phyloP scores from a whole-genome alignment of 2,797 vertebrate species.

The Sebastes kiyomatsui region DNA sequence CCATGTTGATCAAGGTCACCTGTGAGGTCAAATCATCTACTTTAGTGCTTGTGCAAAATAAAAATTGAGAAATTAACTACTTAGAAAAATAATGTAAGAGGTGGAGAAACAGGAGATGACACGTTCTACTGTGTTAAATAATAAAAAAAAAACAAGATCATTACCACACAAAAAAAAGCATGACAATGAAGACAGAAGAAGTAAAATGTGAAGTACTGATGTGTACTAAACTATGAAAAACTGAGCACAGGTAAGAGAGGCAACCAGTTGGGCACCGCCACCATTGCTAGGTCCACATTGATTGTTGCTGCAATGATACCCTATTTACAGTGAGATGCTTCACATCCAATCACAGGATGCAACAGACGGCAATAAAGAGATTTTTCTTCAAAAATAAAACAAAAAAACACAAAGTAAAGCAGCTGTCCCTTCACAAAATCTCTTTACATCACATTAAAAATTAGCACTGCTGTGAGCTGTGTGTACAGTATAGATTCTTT shows the following conservation, averaged over 20 bases:
- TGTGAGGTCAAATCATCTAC: slow-evolving; percentile 64
- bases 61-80: slow-evolving; percentile 49
- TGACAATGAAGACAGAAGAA: slow-evolving; percentile 68
- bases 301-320: slow-evolving; percentile 91
- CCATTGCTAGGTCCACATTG: slow-evolving; percentile 81
- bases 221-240: slow-evolving; percentile 67
- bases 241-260: slow-evolving; percentile 66
- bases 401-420: slow-evolving; percentile 69
- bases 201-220: slow-evolving; percentile 67
- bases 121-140: slow-evolving; percentile 71
- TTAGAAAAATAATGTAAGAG: slow-evolving; percentile 54
- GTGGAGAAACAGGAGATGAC: slow-evolving; percentile 57
- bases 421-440: slow-evolving; percentile 82
- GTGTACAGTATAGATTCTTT: slow-evolving; percentile 87
- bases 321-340: slow-evolving; percentile 88
- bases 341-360: slow-evolving; percentile 76
- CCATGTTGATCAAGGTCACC: slow-evolving; percentile 51
- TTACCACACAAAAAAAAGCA: slow-evolving; percentile 70
- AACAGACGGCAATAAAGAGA: slow-evolving; percentile 79
- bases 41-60: slow-evolving; percentile 83
- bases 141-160: slow-evolving; percentile 60
- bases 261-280: slow-evolving; percentile 82
- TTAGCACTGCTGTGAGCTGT: slow-evolving; percentile 88
- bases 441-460: slow-evolving; percentile 89
- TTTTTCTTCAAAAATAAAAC: slow-evolving; percentile 56